Percentiles rank a stretch among this genome's conserved stretches.
Conservation (phyloP, 2,113 vertebrate species). For the Scytalopus superciliaris region DNA sequence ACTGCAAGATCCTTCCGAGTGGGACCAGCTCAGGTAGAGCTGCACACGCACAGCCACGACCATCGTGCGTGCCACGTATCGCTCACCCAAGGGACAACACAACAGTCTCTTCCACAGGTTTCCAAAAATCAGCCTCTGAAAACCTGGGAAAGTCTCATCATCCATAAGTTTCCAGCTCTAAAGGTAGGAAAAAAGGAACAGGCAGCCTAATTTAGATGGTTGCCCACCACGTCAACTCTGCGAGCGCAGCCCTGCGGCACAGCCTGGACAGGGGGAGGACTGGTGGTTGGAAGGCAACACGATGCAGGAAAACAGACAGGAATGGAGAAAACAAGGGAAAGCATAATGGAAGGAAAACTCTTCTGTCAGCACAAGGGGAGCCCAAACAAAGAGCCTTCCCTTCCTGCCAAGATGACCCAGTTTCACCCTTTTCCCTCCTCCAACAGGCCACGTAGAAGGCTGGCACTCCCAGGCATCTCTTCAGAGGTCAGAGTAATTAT, state of each 20-base stretch:
- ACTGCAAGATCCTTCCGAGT: neutral
- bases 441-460: neutral
- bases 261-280: neutral
- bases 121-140: neutral
- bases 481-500: neutral
- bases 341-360: neutral
- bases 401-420: neutral
- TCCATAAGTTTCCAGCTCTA: neutral
- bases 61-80: rapidly evolving
- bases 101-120: neutral
- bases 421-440: neutral
- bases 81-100: neutral
- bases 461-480: neutral
- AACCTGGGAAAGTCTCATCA: neutral
- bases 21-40: neutral
- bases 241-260: neutral
- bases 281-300: neutral
- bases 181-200: neutral
- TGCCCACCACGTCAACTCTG: rapidly evolving
- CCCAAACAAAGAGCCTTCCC: neutral
- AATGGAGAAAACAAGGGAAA: neutral
- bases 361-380: neutral
- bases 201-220: neutral
- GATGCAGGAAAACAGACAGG: neutral
- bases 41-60: neutral